Percentiles rank a stretch among this genome's conserved stretches.
phyloP scores from a whole-genome alignment of 2,888 invertebrate genomes.

The Conomelus anceps region DNA sequence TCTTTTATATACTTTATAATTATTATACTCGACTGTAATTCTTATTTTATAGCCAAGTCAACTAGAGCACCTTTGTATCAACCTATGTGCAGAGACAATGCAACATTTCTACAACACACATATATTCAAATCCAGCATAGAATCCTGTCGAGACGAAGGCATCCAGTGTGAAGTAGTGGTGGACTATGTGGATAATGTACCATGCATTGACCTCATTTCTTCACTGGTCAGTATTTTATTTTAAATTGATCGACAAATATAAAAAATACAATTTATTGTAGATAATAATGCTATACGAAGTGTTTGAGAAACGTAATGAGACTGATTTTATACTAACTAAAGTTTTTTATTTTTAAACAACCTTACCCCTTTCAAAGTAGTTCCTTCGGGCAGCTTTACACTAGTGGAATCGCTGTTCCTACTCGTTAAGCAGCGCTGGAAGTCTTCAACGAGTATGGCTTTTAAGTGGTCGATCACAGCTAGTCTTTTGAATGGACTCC shows the following conservation, averaged over 20 bases:
- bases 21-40: neutral
- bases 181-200: slow-evolving; percentile 91
- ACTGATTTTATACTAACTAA: no score
- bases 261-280: neutral
- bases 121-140: slow-evolving; percentile 88
- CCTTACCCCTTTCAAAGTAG: no score
- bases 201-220: slow-evolving; percentile 91
- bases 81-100: slow-evolving; percentile 94
- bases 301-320: neutral
- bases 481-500: no score
- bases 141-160: slow-evolving; percentile 89
- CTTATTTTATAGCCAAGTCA: slow-evolving; percentile 57
- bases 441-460: no score
- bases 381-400: no score
- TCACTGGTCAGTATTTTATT: slow-evolving; percentile 64
- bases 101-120: slow-evolving; percentile 97
- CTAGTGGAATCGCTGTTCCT: no score
- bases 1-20: neutral
- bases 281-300: neutral
- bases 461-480: no score
- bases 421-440: no score
- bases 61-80: slow-evolving; percentile 89
- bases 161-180: slow-evolving; percentile 84
- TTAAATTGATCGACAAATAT: neutral
- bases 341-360: no score